Conservation (phyloP, 2,888 invertebrate genomes). For the Cataglyphis rosenhaueri region DNA sequence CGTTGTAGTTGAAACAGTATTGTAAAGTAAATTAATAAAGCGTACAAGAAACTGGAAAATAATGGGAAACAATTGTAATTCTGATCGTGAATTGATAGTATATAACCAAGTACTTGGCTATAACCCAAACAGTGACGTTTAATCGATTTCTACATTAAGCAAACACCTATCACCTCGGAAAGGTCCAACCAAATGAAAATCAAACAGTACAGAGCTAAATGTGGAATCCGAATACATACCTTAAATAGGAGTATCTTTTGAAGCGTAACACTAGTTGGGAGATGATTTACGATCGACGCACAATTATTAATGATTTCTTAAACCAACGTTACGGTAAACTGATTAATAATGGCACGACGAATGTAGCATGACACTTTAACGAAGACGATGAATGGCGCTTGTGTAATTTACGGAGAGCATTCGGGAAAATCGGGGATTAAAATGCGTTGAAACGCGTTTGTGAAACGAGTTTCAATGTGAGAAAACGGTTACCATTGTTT, state of each 20-base stretch:
- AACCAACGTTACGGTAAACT: not conserved
- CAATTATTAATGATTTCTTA: slow-evolving; percentile 44
- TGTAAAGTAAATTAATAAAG: slow-evolving; percentile 8
- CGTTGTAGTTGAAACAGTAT: not conserved
- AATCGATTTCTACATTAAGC: slow-evolving; percentile 1
- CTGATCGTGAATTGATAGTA: not conserved
- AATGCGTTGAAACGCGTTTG: slow-evolving; percentile 3
- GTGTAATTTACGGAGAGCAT: not conserved
- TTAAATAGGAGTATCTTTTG: not conserved
- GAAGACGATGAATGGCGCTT: slow-evolving; percentile 17
- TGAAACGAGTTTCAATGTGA: slow-evolving; percentile 2
- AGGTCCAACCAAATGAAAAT: slow-evolving; percentile 18
- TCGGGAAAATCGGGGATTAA: slow-evolving; percentile 14
- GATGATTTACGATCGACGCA: slow-evolving; percentile 16
- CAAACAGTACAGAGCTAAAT: slow-evolving; percentile 4
- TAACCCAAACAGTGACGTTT: slow-evolving; percentile 2
- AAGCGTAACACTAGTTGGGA: not conserved
- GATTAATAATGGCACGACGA: slow-evolving; percentile 15
- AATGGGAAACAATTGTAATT: not conserved
- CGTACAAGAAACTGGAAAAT: not conserved
- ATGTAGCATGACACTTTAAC: slow-evolving; percentile 33
- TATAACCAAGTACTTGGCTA: not conserved
- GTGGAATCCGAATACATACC: not conserved
- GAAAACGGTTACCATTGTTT: slow-evolving; percentile 21
- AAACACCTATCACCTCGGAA: slow-evolving; percentile 25